A percentile compares a stretch with the other conserved stretches of the same genome.
phyloP scores from a whole-genome alignment of 2,888 invertebrate genomes.

The Yponomeuta plumbellus region DNA sequence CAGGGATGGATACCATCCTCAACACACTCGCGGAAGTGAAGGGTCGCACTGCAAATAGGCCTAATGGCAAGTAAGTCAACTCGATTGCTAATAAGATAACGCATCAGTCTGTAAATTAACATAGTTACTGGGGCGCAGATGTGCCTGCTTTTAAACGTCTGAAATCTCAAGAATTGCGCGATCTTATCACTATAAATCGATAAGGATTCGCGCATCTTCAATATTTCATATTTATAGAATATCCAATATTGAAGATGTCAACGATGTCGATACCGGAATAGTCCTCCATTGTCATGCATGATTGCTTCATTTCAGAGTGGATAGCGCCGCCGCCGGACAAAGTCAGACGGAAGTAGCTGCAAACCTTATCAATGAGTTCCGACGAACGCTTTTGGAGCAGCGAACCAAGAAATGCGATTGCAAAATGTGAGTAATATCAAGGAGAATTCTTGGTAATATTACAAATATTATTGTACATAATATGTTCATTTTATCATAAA shows the following conservation, averaged over 20 bases:
- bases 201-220: too few species aligned
- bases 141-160: too few species aligned
- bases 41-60: conserved; percentile 22
- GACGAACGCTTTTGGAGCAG: conserved; percentile 53
- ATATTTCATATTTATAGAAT: not conserved
- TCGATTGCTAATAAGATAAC: not conserved
- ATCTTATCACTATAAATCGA: too few species aligned
- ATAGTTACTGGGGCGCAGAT: too few species aligned
- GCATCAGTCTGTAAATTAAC: too few species aligned
- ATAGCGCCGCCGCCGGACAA: not conserved
- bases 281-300: not conserved
- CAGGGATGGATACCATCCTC: conserved; percentile 53
- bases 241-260: not conserved
- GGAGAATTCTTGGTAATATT: too few species aligned
- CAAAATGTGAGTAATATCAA: conserved; percentile 60
- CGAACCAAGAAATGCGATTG: conserved; percentile 54
- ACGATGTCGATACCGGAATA: too few species aligned
- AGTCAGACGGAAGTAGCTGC: conserved; percentile 29
- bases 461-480: too few species aligned
- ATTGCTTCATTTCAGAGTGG: not conserved
- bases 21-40: conserved; percentile 60
- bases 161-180: too few species aligned
- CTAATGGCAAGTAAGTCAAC: not conserved
- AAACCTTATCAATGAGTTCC: conserved; percentile 46
- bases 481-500: too few species aligned